Evolutionary conservation across 2,113 vertebrate species (phyloP).

Genomic region (Equus przewalskii): DNA sequence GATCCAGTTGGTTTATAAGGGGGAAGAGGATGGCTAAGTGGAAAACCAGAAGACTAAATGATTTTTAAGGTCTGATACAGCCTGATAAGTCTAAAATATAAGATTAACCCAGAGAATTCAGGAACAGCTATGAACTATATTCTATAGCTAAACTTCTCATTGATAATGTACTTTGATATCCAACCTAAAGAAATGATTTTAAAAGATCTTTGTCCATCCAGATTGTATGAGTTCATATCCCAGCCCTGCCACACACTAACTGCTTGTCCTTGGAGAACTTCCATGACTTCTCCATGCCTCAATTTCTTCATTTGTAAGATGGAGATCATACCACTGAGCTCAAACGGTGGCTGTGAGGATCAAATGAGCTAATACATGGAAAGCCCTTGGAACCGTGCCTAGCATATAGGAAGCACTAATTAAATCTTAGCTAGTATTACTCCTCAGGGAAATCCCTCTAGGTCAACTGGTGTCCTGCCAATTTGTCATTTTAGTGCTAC

Average conservation of each 20-base stretch:
- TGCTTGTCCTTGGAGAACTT: neutral
- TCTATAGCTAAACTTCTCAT: neutral
- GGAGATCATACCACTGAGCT: neutral
- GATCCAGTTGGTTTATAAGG: neutral
- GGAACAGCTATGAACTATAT: neutral
- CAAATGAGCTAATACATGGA: neutral
- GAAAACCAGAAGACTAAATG: constrained; percentile 6
- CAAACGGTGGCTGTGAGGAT: neutral
- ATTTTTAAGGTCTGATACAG: neutral
- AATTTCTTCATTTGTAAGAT: constrained; percentile 1
- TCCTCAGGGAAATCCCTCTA: constrained; percentile 33
- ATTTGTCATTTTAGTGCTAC: constrained; percentile 16
- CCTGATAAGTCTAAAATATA: neutral
- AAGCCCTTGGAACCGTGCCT: neutral
- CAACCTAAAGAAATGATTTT: neutral
- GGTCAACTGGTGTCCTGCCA: neutral
- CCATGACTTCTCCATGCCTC: neutral
- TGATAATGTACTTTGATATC: neutral
- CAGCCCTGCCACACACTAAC: neutral
- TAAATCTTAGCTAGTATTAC: constrained; percentile 28
- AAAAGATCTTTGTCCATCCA: neutral
- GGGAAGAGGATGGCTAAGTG: neutral
- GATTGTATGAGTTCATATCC: neutral
- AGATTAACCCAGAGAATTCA: neutral
- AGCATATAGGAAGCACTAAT: neutral